Evolutionary conservation across 2,888 invertebrate genomes (phyloP).

Genomic region (Rosalia funebris): DNA sequence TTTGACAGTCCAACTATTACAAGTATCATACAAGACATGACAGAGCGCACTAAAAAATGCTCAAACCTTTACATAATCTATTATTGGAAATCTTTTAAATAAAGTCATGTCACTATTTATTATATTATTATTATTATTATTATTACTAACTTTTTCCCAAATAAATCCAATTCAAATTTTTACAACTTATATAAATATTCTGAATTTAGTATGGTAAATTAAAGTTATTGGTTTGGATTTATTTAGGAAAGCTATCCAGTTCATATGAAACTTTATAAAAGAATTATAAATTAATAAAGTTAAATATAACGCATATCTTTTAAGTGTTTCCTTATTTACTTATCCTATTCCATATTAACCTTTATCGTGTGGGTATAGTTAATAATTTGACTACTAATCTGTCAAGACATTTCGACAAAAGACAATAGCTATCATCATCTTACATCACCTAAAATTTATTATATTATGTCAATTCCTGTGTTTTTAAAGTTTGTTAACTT

Average conservation of each 20-base stretch:
- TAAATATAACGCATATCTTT: conserved; percentile 62
- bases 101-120: conserved; percentile 58
- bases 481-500: too few species aligned
- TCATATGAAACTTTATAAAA: conserved; percentile 66
- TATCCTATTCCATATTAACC: background rate
- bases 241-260: conserved; percentile 61
- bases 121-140: conserved; percentile 51
- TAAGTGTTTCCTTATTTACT: conserved; percentile 26
- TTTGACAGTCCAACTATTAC: conserved; percentile 43
- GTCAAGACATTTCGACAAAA: too few species aligned
- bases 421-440: too few species aligned
- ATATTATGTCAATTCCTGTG: too few species aligned
- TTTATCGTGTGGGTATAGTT: too few species aligned
- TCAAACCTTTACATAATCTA: conserved; percentile 59
- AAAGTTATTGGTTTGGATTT: conserved; percentile 58
- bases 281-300: conserved; percentile 66
- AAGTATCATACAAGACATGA: conserved; percentile 51
- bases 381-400: too few species aligned
- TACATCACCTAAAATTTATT: too few species aligned
- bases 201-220: conserved; percentile 45
- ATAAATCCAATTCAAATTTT: conserved; percentile 58
- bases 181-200: conserved; percentile 46
- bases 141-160: conserved; percentile 57
- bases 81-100: conserved; percentile 52
- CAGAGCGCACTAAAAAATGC: conserved; percentile 54